Evolutionary conservation across 2,888 invertebrate species (phyloP), one percentile per base, ranked within the genome.

Genomic region (Yponomeuta evonymella): DNA sequence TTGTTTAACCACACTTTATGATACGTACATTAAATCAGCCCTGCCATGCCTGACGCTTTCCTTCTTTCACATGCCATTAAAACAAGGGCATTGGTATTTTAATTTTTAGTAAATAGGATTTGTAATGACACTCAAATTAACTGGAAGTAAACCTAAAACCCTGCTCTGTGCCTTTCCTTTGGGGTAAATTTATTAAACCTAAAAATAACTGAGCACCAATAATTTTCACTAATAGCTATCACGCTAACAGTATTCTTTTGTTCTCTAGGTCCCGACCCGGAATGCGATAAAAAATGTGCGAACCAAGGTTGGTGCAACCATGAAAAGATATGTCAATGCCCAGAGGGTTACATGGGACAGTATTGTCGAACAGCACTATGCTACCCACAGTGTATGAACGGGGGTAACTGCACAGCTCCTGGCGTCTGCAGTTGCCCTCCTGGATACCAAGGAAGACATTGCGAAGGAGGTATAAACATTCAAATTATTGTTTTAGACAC

Each of bases 341-440:
- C 96, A 48, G 96, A 97, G 81, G 97, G 97, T 9, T 98, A 97
- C 82, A 96, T 97, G 94, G 98, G 98, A 2, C 97, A 96, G 78
- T 96, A 97, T 83, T 98, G 98, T 79, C 95, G 96, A 81, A 97
- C 96, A 74, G 97, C 98, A 58, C 93, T 98, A 63, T 98, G 98
- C 82, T 98, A 97, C 90, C 97, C 98, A 48, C 96, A 96, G 81
- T 98, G 98, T 81, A 95, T 97, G 95, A 97, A 98, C 86, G 97
- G 97, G 8, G 98, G 98, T 10, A 97, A 96, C 81, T 98, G 98
- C 83, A 97, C 97, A 29, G 96, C 97, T 48, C 98, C 98, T 5
- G 97, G 97, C 1, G 93, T 96, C 3, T 98, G 98, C 84, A 96
- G 96, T 74, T 98, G 97, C 79, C 96, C 96, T 15, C 93, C 95